Evolutionary conservation across 2,113 vertebrate species (phyloP).

Genomic region (Chlamydotis undulata): DNA sequence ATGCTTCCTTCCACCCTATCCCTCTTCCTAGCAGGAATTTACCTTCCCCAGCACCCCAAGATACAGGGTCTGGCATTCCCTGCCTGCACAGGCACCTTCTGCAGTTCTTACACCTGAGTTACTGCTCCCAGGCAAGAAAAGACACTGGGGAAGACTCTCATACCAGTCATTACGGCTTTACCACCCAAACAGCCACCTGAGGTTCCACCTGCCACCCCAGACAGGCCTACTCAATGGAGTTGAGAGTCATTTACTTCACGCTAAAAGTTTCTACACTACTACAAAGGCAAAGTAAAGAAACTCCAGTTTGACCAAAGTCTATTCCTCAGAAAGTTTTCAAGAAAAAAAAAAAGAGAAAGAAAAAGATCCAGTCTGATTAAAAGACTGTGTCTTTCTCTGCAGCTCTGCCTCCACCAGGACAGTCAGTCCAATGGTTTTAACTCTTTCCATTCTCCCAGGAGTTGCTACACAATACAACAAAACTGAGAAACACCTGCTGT

Average conservation of each 20-base stretch:
- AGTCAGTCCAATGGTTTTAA: background rate
- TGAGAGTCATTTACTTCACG: background rate
- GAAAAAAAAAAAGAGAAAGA: background rate
- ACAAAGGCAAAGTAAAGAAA: background rate
- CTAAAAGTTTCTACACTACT: background rate
- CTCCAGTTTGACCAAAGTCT: background rate
- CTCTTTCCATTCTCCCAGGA: background rate
- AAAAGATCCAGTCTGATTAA: background rate
- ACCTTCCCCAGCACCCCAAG: too few relatives aligned
- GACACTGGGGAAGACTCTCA: background rate
- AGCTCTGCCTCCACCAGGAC: background rate
- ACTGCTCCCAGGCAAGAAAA: background rate
- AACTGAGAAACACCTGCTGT: slow-evolving; percentile 3
- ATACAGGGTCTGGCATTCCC: background rate
- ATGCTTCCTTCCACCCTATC: accelerated
- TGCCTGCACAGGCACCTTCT: background rate
- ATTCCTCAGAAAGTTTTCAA: background rate
- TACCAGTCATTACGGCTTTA: accelerated
- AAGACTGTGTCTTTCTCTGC: background rate
- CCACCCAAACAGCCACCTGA: background rate
- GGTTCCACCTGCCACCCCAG: too few relatives aligned
- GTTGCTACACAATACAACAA: background rate
- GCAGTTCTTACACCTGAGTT: background rate
- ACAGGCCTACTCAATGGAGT: accelerated
- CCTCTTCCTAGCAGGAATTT: background rate